phyloP scores from a whole-genome alignment of 2,113 vertebrate genomes.

The Tetrax tetrax region DNA sequence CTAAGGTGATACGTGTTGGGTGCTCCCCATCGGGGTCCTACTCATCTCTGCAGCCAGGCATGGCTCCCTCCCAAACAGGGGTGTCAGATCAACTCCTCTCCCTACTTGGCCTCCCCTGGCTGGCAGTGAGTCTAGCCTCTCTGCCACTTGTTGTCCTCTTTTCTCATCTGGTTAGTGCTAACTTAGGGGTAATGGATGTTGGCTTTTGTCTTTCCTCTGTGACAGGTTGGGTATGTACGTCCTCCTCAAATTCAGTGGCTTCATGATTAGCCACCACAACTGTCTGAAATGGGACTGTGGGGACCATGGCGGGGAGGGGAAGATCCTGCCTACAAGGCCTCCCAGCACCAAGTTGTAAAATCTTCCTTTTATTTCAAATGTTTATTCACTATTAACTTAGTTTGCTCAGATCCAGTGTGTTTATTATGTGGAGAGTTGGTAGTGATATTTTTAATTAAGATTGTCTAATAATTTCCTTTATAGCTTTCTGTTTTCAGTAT shows the following conservation, averaged over 20 bases:
- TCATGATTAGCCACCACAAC: neutral
- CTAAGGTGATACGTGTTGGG: neutral
- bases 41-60: neutral
- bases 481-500: slow-evolving; percentile 1
- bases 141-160: neutral
- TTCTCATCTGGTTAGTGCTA: neutral
- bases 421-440: neutral
- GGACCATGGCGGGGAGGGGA: fast-evolving
- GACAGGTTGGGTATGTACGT: neutral
- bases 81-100: neutral
- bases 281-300: neutral
- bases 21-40: fast-evolving
- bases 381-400: neutral
- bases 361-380: neutral
- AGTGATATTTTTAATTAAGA: slow-evolving; percentile 14
- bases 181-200: neutral
- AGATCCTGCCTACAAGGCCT: neutral
- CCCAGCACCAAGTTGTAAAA: neutral
- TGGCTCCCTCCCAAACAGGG: neutral
- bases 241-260: neutral
- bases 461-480: slow-evolving; percentile 12
- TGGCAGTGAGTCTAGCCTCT: neutral
- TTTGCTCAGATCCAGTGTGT: neutral
- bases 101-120: neutral
- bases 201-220: neutral